A percentile compares a stretch with the other conserved stretches of the same genome.
phyloP scores from a whole-genome alignment of 1,140 invertebrate genomes.

The Amphibalanus amphitrite region DNA sequence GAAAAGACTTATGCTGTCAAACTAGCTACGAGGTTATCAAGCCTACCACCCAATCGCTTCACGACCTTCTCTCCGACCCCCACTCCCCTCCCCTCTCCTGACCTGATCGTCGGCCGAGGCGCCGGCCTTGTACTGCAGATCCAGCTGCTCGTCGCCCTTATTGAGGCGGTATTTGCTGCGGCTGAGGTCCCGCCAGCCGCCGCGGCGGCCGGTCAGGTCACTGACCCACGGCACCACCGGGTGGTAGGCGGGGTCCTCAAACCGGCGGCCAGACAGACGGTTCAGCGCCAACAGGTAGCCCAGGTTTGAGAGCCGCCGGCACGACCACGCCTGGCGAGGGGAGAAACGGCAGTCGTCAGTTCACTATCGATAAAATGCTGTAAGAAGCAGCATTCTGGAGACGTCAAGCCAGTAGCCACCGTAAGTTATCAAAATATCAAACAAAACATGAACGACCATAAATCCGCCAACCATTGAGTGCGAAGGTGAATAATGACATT shows the following conservation, averaged over 20 bases:
- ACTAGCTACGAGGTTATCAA: too few relatives aligned
- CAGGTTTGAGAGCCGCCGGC: conserved; percentile 70
- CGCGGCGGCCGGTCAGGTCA: conserved; percentile 67
- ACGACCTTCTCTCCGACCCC: not conserved
- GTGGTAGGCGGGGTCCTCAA: conserved; percentile 76
- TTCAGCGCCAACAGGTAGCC: conserved; percentile 84
- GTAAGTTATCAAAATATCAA: too few relatives aligned
- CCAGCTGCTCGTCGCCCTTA: conserved; percentile 88
- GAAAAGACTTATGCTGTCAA: not conserved
- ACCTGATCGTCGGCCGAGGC: not conserved
- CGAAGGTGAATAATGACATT: too few relatives aligned
- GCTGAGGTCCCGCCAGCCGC: conserved; percentile 72
- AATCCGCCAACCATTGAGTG: too few relatives aligned
- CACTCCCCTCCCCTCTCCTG: not conserved
- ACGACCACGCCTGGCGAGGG: conserved; percentile 42
- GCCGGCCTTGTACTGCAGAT: conserved; percentile 24
- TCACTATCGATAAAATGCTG: too few relatives aligned
- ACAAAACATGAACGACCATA: too few relatives aligned
- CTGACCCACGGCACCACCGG: conserved; percentile 95
- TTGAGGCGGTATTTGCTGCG: conserved; percentile 91
- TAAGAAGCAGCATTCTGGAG: too few relatives aligned
- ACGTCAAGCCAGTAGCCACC: too few relatives aligned
- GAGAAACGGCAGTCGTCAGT: not conserved
- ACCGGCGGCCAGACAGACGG: conserved; percentile 51
- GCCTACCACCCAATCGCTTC: too few relatives aligned